These are phyloP conservation scores for Zeuzera pyrina DNA, from an alignment of 2,888 invertebrate genomes.

Conservation along the genomic window DNA sequence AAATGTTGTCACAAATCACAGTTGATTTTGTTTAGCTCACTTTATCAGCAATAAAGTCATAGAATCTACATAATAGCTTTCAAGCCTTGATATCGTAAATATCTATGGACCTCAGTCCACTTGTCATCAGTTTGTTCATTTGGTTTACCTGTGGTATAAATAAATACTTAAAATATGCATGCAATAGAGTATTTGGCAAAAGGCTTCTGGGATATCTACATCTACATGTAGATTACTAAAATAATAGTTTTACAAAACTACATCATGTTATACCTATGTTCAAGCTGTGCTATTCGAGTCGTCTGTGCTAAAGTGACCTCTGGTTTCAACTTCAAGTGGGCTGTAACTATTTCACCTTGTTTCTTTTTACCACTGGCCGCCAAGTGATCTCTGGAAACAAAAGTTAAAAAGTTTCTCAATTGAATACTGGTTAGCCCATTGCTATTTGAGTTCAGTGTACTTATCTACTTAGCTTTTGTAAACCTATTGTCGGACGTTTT, in stretches of 20 bases:
- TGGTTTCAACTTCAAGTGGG: slow-evolving; percentile 65
- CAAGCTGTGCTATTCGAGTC: slow-evolving; percentile 86
- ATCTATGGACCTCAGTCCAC: not conserved
- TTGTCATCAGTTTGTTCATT: not conserved
- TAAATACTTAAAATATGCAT: too few species aligned
- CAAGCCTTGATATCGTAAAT: too few species aligned
- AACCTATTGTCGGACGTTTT: not conserved
- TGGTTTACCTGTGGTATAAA: not conserved
- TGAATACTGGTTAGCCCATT: too few species aligned
- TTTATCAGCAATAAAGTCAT: too few species aligned
- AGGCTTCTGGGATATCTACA: too few species aligned
- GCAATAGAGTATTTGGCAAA: too few species aligned
- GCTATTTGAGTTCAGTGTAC: not conserved
- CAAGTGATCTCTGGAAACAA: slow-evolving; percentile 42
- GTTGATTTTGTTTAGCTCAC: too few species aligned
- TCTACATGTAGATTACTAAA: too few species aligned
- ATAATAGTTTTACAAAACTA: too few species aligned
- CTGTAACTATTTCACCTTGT: slow-evolving; percentile 58
- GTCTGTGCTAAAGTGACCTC: slow-evolving; percentile 78
- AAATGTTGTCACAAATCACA: too few species aligned
- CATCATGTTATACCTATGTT: slow-evolving; percentile 76
- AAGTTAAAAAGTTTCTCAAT: too few species aligned
- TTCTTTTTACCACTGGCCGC: slow-evolving; percentile 39
- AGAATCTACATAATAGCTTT: too few species aligned
- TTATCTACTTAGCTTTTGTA: not conserved